Conservation (phyloP, 2,113 vertebrate genomes). For the Myodes glareolus region DNA sequence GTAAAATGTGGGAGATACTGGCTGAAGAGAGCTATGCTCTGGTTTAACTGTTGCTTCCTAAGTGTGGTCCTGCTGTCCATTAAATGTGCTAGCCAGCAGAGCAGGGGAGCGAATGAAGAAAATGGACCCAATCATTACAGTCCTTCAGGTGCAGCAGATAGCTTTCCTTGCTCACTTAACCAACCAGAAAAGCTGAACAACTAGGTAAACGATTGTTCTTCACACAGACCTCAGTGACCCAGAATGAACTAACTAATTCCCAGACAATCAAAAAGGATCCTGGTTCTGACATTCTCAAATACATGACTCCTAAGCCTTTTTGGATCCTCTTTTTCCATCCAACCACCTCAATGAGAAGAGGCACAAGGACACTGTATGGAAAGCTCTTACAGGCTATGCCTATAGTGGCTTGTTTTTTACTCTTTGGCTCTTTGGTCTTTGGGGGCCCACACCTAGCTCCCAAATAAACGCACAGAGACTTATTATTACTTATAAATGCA, state of each 20-base stretch:
- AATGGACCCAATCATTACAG: not conserved
- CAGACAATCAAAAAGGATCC: not conserved
- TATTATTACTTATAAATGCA: too few relatives aligned
- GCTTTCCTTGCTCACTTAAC: not conserved
- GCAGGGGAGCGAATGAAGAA: not conserved
- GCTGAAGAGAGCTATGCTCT: not conserved
- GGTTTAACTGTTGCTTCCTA: not conserved
- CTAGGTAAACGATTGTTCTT: not conserved
- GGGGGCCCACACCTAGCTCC: too few relatives aligned
- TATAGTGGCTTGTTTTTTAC: not conserved
- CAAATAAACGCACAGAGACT: too few relatives aligned
- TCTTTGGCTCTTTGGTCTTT: too few relatives aligned
- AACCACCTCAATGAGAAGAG: not conserved
- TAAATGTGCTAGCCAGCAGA: not conserved
- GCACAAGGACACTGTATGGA: fast-evolving
- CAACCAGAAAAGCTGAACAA: not conserved
- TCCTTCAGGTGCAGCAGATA: not conserved
- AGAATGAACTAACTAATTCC: not conserved
- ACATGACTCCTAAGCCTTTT: not conserved
- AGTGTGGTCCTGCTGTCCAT: not conserved
- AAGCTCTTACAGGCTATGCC: not conserved
- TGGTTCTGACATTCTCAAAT: not conserved
- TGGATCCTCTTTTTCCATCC: fast-evolving
- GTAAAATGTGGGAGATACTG: not conserved
- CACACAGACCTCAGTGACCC: not conserved